Conservation (phyloP, 2,888 invertebrate species). For the Zygaena filipendulae region DNA sequence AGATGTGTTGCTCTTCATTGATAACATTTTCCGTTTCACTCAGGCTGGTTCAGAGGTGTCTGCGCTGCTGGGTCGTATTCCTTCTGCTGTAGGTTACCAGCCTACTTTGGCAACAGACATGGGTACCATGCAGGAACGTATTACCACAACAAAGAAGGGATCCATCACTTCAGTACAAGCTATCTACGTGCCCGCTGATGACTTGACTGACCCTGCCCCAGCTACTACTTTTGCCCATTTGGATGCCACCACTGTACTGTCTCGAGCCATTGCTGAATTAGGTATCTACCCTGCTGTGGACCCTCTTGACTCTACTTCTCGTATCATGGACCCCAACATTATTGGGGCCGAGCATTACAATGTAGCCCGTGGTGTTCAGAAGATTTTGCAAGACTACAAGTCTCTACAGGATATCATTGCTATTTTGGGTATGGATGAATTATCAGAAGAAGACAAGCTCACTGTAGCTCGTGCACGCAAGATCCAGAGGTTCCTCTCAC, state of each 20-base stretch:
- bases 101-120: conserved; percentile 96
- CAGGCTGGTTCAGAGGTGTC: conserved; percentile 93
- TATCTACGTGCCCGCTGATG: conserved; percentile 95
- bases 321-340: conserved; percentile 94
- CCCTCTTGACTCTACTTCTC: conserved; percentile 93
- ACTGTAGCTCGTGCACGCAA: conserved; percentile 94
- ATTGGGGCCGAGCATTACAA: conserved; percentile 92
- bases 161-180: conserved; percentile 91
- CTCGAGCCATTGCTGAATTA: conserved; percentile 92
- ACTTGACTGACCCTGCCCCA: conserved; percentile 95
- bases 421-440: conserved; percentile 85
- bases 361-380: conserved; percentile 91
- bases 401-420: conserved; percentile 90
- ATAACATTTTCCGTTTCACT: conserved; percentile 96
- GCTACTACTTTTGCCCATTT: conserved; percentile 97
- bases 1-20: conserved; percentile 94
- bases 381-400: conserved; percentile 87
- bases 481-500: conserved; percentile 94
- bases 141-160: conserved; percentile 92
- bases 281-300: conserved; percentile 96
- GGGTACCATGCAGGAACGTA: conserved; percentile 98
- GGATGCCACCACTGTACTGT: conserved; percentile 95
- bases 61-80: conserved; percentile 94
- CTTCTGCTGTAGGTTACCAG: conserved; percentile 96
- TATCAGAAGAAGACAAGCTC: conserved; percentile 95